Base-by-base conservation (phyloP, 2,797 vertebrate species). In the Perodicticus potto region DNA sequence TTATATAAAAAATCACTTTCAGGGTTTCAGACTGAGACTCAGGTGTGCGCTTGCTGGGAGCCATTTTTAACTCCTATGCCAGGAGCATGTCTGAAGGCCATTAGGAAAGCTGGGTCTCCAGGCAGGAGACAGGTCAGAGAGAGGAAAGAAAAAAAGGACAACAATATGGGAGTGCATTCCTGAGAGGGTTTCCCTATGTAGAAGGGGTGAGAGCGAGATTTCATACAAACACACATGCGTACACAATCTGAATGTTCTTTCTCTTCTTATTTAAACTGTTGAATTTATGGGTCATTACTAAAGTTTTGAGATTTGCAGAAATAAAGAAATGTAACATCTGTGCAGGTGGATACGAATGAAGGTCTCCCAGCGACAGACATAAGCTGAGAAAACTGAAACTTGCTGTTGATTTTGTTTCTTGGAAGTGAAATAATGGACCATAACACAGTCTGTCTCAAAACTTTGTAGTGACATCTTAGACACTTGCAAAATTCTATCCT, bases 41-140 rank as follows among this genome's bases (percentile, higher is more conserved):
- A 12, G 1, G 0, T n/a, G 0, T 53, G 11, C 27, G 34, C 7
- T 32, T 32, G 19, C 2, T n/a, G 3, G 32, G 34, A 23, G 2
- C 17, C 32, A 49, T 8, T n/a, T 40, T 65, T 86, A 94, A 72
- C 43, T 93, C 12, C 5, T 65, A 10, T 45, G 55, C 5, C 5
- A 10, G 43, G 0, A 55, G 20, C 0, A 19, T 27, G 5, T 74
- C 69, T 37, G 55, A 34, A 43, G 25, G 25, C 65, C 22, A 65
- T 43, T 86, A 37, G 34, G 76, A 49, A 57, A 19, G 2, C 19
- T 40, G 45, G 34, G 14, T 49, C 29, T 90, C 57, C 40, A 67
- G 27, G 23, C 4, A 84, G 65, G 34, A 78, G 49, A 53, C 3
- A 69, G 34, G 16, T 83, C 57, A 83, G 34, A 9, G n/a, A 20